Percentiles rank a stretch among this genome's conserved stretches.
Conservation (phyloP, 2,888 invertebrate species). For the Ryuthela nishihirai region DNA sequence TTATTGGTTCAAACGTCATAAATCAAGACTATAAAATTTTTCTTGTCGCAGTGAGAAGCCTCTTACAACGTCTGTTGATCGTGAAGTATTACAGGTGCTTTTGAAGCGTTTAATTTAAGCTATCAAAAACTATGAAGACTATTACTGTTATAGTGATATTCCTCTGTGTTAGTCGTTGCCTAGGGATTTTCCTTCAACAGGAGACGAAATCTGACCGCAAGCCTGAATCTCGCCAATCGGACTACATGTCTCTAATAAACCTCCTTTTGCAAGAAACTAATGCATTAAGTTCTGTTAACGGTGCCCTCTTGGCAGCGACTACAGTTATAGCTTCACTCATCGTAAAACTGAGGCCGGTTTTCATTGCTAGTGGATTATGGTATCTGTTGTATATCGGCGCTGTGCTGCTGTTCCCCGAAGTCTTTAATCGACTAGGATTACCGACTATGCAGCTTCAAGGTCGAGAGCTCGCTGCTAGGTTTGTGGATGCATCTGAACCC, state of each 20-base stretch:
- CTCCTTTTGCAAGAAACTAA: constrained; percentile 14
- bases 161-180: too few species aligned
- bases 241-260: constrained; percentile 24
- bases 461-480: constrained; percentile 8
- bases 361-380: constrained; percentile 18
- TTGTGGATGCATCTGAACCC: background rate
- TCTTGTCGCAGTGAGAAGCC: too few species aligned
- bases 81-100: too few species aligned
- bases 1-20: too few species aligned
- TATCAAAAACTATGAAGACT: background rate
- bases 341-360: constrained; percentile 5
- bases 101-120: background rate
- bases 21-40: too few species aligned
- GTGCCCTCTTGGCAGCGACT: constrained; percentile 10
- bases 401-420: constrained; percentile 11
- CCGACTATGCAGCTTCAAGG: constrained; percentile 1
- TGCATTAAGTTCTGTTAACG: constrained; percentile 19
- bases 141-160: too few species aligned
- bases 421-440: constrained; percentile 6
- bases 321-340: constrained; percentile 9
- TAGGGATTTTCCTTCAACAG: too few species aligned
- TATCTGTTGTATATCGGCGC: constrained; percentile 23
- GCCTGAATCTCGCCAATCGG: constrained; percentile 18
- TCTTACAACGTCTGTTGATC: too few species aligned
- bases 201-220: constrained; percentile 6